phyloP scores from a whole-genome alignment of 1,140 invertebrate genomes.

The Drosophila albomicans region DNA sequence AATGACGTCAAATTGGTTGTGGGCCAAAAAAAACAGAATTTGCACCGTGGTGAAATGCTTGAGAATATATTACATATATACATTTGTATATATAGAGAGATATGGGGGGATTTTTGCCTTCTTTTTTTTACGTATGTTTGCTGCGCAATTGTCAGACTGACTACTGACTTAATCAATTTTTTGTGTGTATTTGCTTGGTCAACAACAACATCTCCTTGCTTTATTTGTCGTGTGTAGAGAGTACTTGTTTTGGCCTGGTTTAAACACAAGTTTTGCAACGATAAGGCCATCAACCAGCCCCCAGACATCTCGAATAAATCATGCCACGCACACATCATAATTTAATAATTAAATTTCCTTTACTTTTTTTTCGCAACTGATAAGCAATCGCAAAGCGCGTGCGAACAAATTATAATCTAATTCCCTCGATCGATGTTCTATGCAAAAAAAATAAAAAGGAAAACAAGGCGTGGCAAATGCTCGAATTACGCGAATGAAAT shows the following conservation, averaged over 20 bases:
- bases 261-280: not conserved
- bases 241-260: constrained; percentile 9
- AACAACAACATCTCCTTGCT: constrained; percentile 42
- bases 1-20: constrained; percentile 66
- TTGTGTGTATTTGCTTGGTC: constrained; percentile 52
- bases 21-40: constrained; percentile 59
- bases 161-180: constrained; percentile 54
- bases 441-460: constrained; percentile 21
- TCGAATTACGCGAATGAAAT: constrained; percentile 4
- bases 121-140: constrained; percentile 20
- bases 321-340: constrained; percentile 45
- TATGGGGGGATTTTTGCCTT: constrained; percentile 25
- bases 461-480: constrained; percentile 25
- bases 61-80: constrained; percentile 20
- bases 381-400: constrained; percentile 49
- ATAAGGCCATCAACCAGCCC: constrained; percentile 34
- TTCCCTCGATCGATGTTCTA: constrained; percentile 1
- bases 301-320: constrained; percentile 25
- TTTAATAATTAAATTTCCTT: constrained; percentile 54
- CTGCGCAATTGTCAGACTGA: constrained; percentile 49
- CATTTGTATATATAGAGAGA: constrained; percentile 9
- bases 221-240: constrained; percentile 46
- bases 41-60: constrained; percentile 66
- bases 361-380: constrained; percentile 30
- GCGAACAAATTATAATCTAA: constrained; percentile 40